These are phyloP conservation scores for Epizoanthus rinbou DNA, from an alignment of 92 coral and sea anemone genomes.

Conservation along the genomic window DNA sequence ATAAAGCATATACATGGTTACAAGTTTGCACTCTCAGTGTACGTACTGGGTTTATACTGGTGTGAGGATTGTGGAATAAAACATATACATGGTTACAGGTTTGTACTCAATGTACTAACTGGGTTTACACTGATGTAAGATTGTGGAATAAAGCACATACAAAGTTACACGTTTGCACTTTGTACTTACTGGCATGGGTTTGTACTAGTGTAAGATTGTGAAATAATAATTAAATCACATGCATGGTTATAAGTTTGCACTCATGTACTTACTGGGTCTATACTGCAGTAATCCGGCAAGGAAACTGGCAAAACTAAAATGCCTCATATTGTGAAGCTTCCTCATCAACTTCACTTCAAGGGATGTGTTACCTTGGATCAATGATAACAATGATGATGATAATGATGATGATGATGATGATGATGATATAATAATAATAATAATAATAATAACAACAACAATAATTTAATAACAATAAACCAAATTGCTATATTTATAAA, in stretches of 20 bases:
- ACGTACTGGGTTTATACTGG: slow-evolving; percentile 85
- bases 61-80: too few species aligned
- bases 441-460: background rate
- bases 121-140: slow-evolving; percentile 63
- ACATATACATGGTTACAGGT: too few species aligned
- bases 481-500: too few species aligned
- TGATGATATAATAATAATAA: background rate
- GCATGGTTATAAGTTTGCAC: too few species aligned
- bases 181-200: too few species aligned
- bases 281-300: slow-evolving; percentile 77
- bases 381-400: background rate
- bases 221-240: too few species aligned
- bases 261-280: slow-evolving; percentile 75
- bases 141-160: too few species aligned
- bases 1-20: too few species aligned
- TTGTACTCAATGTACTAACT: slow-evolving; percentile 50
- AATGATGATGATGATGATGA: background rate
- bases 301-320: slow-evolving; percentile 82
- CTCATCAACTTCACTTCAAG: slow-evolving; percentile 68
- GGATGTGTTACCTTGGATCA: slow-evolving; percentile 39
- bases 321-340: slow-evolving; percentile 66
- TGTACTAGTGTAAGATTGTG: too few species aligned
- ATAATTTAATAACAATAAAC: too few species aligned
- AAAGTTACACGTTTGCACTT: too few species aligned
- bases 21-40: background rate